Percentiles rank a stretch among this genome's conserved stretches.
Conservation (phyloP, 2,797 vertebrate genomes). For the Tangara arthus region DNA sequence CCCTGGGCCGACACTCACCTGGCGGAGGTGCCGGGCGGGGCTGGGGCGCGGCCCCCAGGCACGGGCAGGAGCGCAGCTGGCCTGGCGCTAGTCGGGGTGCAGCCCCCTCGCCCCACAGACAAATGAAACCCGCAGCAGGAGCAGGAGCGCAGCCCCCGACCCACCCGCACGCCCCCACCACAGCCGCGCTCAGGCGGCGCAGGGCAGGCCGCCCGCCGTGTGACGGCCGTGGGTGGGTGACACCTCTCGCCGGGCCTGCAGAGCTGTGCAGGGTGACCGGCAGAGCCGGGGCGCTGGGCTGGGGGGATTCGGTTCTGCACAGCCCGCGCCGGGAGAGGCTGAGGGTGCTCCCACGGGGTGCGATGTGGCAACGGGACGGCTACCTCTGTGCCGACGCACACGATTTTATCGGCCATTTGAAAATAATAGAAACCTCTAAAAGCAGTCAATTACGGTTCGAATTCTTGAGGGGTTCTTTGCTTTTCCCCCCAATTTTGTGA, state of each 20-base stretch:
- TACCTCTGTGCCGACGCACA: no score
- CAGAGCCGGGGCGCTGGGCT: background rate
- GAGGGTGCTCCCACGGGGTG: rapidly evolving
- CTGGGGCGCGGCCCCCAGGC: background rate
- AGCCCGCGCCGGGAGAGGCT: background rate
- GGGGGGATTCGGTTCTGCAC: background rate
- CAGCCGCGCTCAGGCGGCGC: rapidly evolving
- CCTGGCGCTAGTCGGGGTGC: background rate
- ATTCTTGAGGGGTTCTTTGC: background rate
- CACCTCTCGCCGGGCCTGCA: background rate
- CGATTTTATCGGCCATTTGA: background rate
- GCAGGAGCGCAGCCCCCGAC: background rate
- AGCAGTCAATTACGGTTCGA: background rate
- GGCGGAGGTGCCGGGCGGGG: background rate
- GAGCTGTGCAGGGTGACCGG: background rate
- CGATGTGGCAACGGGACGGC: background rate
- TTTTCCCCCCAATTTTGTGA: background rate
- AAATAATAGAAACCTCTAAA: background rate
- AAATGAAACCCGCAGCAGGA: rapidly evolving
- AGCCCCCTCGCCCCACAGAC: no score
- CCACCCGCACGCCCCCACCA: rapidly evolving
- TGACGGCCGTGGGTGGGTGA: background rate
- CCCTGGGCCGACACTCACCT: background rate
- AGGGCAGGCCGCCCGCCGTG: no score
- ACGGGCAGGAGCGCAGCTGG: background rate